These are phyloP conservation scores for Melieria omissa DNA, from an alignment of 2,888 invertebrate species.

Conservation along the genomic window DNA sequence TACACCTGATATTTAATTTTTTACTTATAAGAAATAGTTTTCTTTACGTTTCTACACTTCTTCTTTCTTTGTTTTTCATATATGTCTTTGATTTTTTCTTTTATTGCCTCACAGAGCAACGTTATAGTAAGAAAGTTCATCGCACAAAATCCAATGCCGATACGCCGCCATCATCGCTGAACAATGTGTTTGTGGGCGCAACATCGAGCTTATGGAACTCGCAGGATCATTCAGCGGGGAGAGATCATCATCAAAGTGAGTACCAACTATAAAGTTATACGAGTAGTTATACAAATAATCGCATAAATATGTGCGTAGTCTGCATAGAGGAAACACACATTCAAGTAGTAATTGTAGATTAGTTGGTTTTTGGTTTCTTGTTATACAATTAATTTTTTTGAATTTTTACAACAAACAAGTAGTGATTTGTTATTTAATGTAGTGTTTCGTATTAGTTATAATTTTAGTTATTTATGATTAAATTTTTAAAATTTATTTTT, in stretches of 20 bases:
- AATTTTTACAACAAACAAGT: too few species aligned
- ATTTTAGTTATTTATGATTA: too few species aligned
- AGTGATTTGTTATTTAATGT: too few species aligned
- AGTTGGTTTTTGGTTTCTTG: too few species aligned
- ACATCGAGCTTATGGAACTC: constrained; percentile 66
- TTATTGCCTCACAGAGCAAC: constrained; percentile 37
- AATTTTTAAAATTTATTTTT: too few species aligned
- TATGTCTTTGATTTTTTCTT: constrained; percentile 21
- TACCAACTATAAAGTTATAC: constrained; percentile 19
- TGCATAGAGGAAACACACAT: background rate
- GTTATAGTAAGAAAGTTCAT: constrained; percentile 57
- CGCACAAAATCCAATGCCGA: constrained; percentile 59
- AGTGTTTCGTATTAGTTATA: too few species aligned
- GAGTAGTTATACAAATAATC: background rate
- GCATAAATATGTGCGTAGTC: background rate
- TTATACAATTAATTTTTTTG: too few species aligned
- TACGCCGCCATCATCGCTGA: constrained; percentile 56
- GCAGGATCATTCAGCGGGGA: constrained; percentile 58
- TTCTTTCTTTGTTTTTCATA: constrained; percentile 1
- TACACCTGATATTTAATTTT: too few species aligned
- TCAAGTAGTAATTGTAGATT: background rate
- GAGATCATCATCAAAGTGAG: constrained; percentile 62
- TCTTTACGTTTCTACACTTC: too few species aligned
- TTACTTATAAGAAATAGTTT: too few species aligned
- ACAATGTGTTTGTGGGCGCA: constrained; percentile 63